These are phyloP conservation scores for Mnemiopsis leidyi DNA, from an alignment of 37 sponge, comb jelly and placozoan genomes.

Conservation along the genomic window DNA sequence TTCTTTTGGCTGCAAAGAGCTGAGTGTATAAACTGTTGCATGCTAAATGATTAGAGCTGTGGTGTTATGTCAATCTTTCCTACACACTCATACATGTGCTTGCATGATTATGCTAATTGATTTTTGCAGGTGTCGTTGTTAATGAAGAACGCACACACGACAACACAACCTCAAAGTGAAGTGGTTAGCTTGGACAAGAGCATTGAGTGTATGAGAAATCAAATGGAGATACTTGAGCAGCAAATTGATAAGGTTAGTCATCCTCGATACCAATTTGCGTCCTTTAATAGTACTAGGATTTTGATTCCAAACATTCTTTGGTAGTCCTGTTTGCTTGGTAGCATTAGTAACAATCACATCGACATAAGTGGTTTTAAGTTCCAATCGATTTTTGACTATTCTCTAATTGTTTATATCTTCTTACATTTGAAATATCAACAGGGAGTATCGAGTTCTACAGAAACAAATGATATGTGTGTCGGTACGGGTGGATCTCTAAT, in stretches of 20 bases:
- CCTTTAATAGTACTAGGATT: too few relatives aligned
- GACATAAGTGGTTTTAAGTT: too few relatives aligned
- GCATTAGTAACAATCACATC: too few relatives aligned
- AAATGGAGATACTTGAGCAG: slow-evolving; percentile 55
- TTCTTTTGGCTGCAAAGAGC: not conserved
- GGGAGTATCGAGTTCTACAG: not conserved
- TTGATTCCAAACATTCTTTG: too few relatives aligned
- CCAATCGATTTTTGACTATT: too few relatives aligned
- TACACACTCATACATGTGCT: not conserved
- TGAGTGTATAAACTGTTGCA: not conserved
- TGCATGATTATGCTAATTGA: not conserved
- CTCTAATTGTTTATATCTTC: too few relatives aligned
- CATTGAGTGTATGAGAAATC: slow-evolving; percentile 47
- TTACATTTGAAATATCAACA: too few relatives aligned
- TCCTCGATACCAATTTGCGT: too few relatives aligned
- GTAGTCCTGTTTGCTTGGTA: too few relatives aligned
- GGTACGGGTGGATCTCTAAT: slow-evolving; percentile 47
- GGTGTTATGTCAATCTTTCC: not conserved
- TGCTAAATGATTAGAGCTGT: not conserved
- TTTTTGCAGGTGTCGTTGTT: slow-evolving; percentile 1
- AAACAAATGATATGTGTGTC: slow-evolving; percentile 8
- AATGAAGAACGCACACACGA: slow-evolving; percentile 57
- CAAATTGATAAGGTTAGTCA: slow-evolving; percentile 54
- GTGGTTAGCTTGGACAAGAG: slow-evolving; percentile 4
- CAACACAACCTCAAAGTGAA: not conserved